Evolutionary conservation across 1,140 invertebrate genomes (phyloP), one percentile per base, ranked within the genome.

Genomic region (Metopolophium dirhodum): DNA sequence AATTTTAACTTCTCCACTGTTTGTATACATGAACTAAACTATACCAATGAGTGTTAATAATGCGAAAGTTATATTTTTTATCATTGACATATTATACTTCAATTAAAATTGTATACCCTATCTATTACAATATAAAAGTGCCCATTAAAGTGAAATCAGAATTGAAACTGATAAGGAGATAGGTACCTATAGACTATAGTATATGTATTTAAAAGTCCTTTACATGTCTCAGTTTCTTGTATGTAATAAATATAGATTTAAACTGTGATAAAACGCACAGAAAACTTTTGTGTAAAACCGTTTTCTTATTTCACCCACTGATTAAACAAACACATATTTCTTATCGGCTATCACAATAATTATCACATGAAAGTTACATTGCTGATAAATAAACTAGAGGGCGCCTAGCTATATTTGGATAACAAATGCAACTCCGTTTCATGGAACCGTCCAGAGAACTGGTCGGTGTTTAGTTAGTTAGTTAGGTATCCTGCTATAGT

Each of bases 61-160:
- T 57, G 57, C 35, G 49, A 89, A 89, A 37, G 35, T 57, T 26
- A 77, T 89, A 89, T 89, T 89, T 54, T 51, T 37, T 54, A 89
- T 57, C 35, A 54, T 89, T 57, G 88, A 57, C 88, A 89, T 35
- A 30, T 41, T 45, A 49, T n/a, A 90, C 89, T 45, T 90, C 37
- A 61, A 90, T 90, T 90, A 90, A 45, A 68, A 90, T 57, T 22
- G 54, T 90, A 45, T 90, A 47, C 41, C 37, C 37, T 90, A 20
- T 14, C 87, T 89, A 89, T 89, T 89, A 89, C n/a, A 35, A 30
- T 89, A 89, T n/a, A 57, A 47, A 47, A 54, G 22, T 54, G 26
- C 35, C 89, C 57, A 68, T 68, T 45, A 41, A 90, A 90, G 54
- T 68, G 89, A 90, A 90, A 90, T 90, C 54, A 90, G 88, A 61